Evolutionary conservation across 2,797 vertebrate species (phyloP).

Genomic region (Valencia hispanica): DNA sequence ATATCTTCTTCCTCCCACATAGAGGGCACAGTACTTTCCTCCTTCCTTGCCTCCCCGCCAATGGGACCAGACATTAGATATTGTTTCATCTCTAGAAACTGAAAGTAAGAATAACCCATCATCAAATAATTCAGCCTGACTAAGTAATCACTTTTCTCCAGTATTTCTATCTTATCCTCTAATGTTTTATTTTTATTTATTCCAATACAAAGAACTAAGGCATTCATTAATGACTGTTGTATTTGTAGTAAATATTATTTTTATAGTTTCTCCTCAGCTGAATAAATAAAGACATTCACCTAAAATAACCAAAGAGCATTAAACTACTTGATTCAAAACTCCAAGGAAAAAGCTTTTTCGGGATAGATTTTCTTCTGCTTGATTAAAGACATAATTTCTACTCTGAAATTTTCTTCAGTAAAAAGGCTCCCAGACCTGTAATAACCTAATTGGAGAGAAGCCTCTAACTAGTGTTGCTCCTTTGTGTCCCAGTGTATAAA

Average conservation of each 20-base stretch:
- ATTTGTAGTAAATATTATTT: background rate
- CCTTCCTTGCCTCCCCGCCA: background rate
- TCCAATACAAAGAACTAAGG: slow-evolving; percentile 10
- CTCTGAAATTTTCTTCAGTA: slow-evolving; percentile 71
- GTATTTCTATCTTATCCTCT: background rate
- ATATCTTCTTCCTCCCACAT: background rate
- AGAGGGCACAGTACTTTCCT: background rate
- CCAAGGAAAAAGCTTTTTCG: slow-evolving; percentile 14
- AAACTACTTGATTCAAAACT: slow-evolving; percentile 22
- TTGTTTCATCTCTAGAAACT: background rate
- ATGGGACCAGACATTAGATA: background rate
- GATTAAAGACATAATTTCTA: slow-evolving; percentile 74
- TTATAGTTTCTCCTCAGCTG: background rate
- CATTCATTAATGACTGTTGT: background rate
- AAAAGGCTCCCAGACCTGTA: slow-evolving; percentile 80
- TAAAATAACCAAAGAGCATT: slow-evolving; percentile 6
- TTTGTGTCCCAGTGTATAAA: slow-evolving; percentile 85
- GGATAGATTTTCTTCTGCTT: slow-evolving; percentile 62
- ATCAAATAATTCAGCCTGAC: background rate
- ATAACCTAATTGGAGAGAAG: slow-evolving; percentile 85
- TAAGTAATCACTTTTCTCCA: background rate
- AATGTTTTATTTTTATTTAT: background rate
- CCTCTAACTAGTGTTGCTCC: slow-evolving; percentile 82
- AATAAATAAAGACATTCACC: slow-evolving; percentile 16
- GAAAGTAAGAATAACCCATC: background rate